phyloP scores from a whole-genome alignment of 2,888 invertebrate species.

The Watsonalla binaria region DNA sequence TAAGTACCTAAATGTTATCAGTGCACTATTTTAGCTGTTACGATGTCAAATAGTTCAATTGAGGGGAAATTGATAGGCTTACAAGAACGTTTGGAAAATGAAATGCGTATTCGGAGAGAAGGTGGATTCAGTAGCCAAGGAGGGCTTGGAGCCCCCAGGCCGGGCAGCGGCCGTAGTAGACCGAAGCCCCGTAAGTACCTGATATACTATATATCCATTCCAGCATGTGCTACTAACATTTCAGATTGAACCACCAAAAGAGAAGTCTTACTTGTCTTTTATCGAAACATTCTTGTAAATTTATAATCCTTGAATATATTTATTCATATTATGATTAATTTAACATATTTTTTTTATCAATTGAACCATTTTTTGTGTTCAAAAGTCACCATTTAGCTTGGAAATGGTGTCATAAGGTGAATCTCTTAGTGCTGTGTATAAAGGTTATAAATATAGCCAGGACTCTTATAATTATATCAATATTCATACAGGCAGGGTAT shows the following conservation, averaged over 20 bases:
- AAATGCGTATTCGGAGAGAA: conserved; percentile 81
- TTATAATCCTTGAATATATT: conserved; percentile 2
- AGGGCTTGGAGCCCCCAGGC: conserved; percentile 70
- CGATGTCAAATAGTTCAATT: conserved; percentile 85
- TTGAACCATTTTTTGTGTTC: neutral
- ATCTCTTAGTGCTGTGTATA: neutral
- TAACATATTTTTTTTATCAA: neutral
- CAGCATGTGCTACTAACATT: too few species aligned
- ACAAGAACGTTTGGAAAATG: conserved; percentile 86
- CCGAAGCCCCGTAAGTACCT: conserved; percentile 82
- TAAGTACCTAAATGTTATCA: conserved; percentile 61
- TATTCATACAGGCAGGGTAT: conserved; percentile 25
- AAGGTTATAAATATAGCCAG: conserved; percentile 20
- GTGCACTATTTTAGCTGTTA: conserved; percentile 45
- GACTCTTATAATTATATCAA: conserved; percentile 17
- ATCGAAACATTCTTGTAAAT: conserved; percentile 10
- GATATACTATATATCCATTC: neutral
- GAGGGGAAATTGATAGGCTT: conserved; percentile 90
- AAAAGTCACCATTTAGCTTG: neutral
- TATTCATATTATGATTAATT: neutral
- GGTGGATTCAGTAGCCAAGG: conserved; percentile 78
- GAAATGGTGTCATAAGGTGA: too few species aligned
- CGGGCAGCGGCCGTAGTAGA: conserved; percentile 73
- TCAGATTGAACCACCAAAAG: neutral
- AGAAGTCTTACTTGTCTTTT: conserved; percentile 6